Conservation (phyloP, 2,888 invertebrate genomes). For the Elmis aenea region DNA sequence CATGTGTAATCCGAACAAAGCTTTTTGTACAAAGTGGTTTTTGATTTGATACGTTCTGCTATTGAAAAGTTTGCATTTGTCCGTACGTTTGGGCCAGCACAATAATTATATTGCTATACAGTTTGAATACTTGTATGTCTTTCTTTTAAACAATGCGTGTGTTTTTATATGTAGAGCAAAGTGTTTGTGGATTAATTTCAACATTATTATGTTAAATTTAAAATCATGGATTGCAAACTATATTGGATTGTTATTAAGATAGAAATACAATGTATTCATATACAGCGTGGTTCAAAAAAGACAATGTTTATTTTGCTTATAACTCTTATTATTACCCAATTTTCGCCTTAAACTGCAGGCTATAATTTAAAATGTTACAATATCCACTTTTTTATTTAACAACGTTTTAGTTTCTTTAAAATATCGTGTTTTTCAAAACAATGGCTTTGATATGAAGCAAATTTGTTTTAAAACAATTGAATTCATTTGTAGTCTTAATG, state of each 20-base stretch:
- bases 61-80: not conserved
- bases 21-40: constrained; percentile 48
- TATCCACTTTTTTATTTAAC: no score
- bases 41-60: constrained; percentile 29
- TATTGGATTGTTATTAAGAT: constrained; percentile 31
- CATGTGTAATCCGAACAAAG: constrained; percentile 45
- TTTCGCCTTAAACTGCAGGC: no score
- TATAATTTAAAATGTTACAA: no score
- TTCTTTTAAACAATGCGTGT: constrained; percentile 37
- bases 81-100: constrained; percentile 8
- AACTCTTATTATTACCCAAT: no score
- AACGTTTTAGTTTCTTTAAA: no score
- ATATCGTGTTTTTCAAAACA: no score
- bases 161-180: constrained; percentile 25
- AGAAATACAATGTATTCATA: constrained; percentile 34
- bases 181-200: constrained; percentile 19
- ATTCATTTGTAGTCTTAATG: no score
- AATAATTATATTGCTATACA: constrained; percentile 15
- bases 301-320: no score
- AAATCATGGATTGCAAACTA: constrained; percentile 40
- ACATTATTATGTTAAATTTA: constrained; percentile 35
- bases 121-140: constrained; percentile 35
- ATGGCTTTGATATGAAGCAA: no score
- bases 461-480: no score
- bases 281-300: no score